Conservation (phyloP, 1,140 invertebrate genomes). For the Lysiphlebus fabarum region DNA sequence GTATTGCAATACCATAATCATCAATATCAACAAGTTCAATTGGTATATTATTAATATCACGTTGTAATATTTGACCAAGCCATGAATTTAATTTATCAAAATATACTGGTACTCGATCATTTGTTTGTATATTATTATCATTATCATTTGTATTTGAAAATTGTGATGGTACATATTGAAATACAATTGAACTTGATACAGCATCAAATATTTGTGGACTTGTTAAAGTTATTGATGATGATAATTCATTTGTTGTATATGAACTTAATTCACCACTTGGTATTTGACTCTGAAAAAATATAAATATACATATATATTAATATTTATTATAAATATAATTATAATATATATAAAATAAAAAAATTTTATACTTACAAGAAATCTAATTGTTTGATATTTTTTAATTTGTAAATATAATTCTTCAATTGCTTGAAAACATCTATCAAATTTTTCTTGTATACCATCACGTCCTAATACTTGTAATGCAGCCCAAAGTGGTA, state of each 20-base stretch:
- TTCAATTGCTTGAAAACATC: constrained; percentile 74
- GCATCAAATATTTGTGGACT: constrained; percentile 74
- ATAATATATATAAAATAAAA: no score
- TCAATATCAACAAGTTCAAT: constrained; percentile 81
- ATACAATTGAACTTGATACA: constrained; percentile 79
- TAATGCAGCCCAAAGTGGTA: constrained; percentile 80
- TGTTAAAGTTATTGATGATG: constrained; percentile 62
- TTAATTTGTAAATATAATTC: constrained; percentile 70
- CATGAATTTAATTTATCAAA: constrained; percentile 91
- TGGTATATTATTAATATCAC: constrained; percentile 64
- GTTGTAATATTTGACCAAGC: constrained; percentile 90
- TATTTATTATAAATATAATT: no score
- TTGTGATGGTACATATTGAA: constrained; percentile 77
- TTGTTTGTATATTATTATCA: constrained; percentile 43
- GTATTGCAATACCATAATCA: constrained; percentile 73
- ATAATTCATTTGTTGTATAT: constrained; percentile 61
- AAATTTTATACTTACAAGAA: constrained; percentile 79
- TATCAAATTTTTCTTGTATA: constrained; percentile 68
- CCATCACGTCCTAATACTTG: constrained; percentile 75
- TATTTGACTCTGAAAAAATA: constrained; percentile 69
- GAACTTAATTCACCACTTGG: constrained; percentile 68
- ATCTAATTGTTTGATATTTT: constrained; percentile 66
- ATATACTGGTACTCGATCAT: constrained; percentile 68
- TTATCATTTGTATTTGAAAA: constrained; percentile 30
- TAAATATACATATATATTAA: no score